Evolutionary conservation across 1,140 invertebrate genomes (phyloP), one percentile per base, ranked within the genome.

Genomic region (Geopemphigus sp.): DNA sequence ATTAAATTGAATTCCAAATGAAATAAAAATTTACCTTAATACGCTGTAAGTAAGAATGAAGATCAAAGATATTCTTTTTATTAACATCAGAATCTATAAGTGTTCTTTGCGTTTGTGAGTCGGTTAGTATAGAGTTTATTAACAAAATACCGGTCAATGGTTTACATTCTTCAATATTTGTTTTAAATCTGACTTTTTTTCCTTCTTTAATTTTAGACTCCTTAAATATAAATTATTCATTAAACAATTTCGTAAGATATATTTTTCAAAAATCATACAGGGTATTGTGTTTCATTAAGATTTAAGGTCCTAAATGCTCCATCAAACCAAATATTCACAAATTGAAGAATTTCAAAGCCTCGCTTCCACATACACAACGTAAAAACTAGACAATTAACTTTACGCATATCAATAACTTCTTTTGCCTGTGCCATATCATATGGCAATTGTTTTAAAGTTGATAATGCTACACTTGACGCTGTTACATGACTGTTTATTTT

Each of bases 251-350:
- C 29, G 24, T 24, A 56, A 39, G 10, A 5, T 15, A 72, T 32
- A 1, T 64, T 12, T 32, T 64, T 32, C 17, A 3, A 57, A 45
- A 45, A 76, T 4, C n/a, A 26, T 78, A 78, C 74, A 8, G 74
- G 74, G 10, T 78, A 78, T 61, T 78, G 74, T 29, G 74, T 78
- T 50, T 78, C 74, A 63, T 78, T 78, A 14, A 78, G 57, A 47
- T 78, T 59, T 59, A 63, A 11, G 24, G 57, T 78, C 24, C 63
- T 78, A 14, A 78, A 78, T 11, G 74, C 57, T 63, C 63, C 74
- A 63, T 78, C 57, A 78, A 78, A 78, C 74, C 74, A 78, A 61
- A 78, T 32, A 63, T 45, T 63, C 2, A 78, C 74, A 50, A 78
- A 78, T 29, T 78, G 57, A 29, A 78, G 57, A 63, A 78, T 78